Conservation (phyloP, 1,140 invertebrate species). For the Nautilus pompilius region DNA sequence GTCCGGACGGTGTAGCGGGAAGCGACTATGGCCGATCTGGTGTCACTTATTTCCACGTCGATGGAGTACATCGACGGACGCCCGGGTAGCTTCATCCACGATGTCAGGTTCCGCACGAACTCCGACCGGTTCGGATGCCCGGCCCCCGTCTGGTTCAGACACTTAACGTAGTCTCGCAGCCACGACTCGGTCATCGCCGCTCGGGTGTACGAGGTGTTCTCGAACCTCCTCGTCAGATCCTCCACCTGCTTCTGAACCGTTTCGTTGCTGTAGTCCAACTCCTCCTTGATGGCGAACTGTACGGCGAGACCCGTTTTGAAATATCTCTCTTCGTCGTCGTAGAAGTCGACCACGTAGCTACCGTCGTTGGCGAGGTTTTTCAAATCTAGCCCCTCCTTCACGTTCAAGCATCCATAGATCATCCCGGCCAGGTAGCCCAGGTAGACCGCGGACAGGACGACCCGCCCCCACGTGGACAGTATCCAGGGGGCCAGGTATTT, state of each 20-base stretch:
- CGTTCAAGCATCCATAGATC: slow-evolving; percentile 62
- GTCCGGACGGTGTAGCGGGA: slow-evolving; percentile 18
- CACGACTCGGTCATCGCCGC: slow-evolving; percentile 60
- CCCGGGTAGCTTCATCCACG: slow-evolving; percentile 68
- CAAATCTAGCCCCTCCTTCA: slow-evolving; percentile 79
- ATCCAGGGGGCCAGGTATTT: slow-evolving; percentile 54
- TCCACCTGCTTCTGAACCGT: background rate
- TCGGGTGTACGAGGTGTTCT: background rate
- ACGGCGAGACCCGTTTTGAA: background rate
- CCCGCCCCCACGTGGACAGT: slow-evolving; percentile 77
- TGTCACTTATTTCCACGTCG: slow-evolving; percentile 80
- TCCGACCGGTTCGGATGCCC: background rate
- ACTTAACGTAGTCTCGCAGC: slow-evolving; percentile 78
- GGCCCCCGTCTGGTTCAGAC: too few relatives aligned
- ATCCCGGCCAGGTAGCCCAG: background rate
- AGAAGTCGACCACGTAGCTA: slow-evolving; percentile 26
- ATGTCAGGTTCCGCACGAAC: slow-evolving; percentile 71
- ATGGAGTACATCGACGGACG: slow-evolving; percentile 60
- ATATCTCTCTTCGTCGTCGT: background rate
- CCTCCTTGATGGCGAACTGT: background rate
- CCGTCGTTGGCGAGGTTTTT: slow-evolving; percentile 43
- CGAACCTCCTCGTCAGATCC: background rate
- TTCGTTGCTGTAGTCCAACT: background rate
- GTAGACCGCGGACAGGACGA: background rate
- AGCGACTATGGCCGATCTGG: slow-evolving; percentile 73